Percentiles rank a stretch among this genome's conserved stretches.
These are phyloP conservation scores for Lysandra coridon DNA, from an alignment of 2,888 invertebrate genomes.

Conservation along the genomic window DNA sequence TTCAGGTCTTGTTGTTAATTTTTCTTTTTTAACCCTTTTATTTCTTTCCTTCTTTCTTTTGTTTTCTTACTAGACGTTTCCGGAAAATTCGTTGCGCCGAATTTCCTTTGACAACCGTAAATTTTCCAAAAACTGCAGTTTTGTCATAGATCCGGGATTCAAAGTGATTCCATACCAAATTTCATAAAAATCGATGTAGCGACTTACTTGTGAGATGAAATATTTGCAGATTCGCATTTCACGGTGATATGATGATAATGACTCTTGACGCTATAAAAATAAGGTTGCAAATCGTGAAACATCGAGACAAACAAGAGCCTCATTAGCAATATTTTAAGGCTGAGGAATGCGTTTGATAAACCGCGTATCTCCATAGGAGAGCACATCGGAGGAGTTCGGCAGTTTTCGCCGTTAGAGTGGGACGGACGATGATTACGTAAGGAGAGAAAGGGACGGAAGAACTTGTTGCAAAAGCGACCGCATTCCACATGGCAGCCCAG, in stretches of 20 bases:
- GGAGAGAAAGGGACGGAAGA: constrained; percentile 57
- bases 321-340: constrained; percentile 18
- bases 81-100: no score
- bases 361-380: constrained; percentile 50
- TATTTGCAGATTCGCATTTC: no score
- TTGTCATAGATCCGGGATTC: no score
- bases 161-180: no score
- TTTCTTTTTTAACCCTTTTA: no score
- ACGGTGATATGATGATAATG: not conserved
- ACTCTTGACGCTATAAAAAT: not conserved
- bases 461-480: constrained; percentile 75
- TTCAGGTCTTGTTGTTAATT: no score
- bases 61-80: no score
- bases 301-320: not conserved
- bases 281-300: not conserved
- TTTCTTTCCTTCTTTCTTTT: no score
- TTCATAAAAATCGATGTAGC: no score
- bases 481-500: constrained; percentile 73
- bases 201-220: no score
- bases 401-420: constrained; percentile 45
- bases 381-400: constrained; percentile 49
- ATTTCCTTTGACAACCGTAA: no score
- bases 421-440: constrained; percentile 40
- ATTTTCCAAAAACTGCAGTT: no score
- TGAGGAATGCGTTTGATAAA: constrained; percentile 36